These are phyloP conservation scores for Etheostoma spectabile DNA, from an alignment of 2,113 vertebrate species.

Conservation along the genomic window DNA sequence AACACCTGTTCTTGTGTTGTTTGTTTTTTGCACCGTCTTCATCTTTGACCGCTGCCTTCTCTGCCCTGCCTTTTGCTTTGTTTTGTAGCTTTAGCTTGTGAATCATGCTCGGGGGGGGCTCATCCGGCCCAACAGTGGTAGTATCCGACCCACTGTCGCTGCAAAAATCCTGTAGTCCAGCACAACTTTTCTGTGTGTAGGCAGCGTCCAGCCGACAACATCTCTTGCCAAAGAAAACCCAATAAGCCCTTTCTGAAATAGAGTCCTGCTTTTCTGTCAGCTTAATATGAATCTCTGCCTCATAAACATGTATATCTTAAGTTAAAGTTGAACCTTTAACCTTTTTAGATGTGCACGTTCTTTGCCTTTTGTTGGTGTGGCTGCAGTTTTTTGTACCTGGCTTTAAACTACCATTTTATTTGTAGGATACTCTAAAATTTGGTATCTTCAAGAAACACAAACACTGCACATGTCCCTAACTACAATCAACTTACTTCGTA, in stretches of 20 bases:
- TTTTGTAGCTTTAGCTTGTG: conserved; percentile 76
- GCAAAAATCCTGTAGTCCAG: neutral
- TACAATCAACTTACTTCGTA: neutral
- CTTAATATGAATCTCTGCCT: no score
- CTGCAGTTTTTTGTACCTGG: neutral
- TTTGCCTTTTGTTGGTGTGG: neutral
- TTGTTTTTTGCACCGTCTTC: neutral
- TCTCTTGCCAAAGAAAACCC: neutral
- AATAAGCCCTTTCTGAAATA: neutral
- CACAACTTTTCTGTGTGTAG: neutral
- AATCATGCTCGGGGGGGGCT: conserved; percentile 81
- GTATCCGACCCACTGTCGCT: conserved; percentile 72
- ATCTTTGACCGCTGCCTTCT: neutral
- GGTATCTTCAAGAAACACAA: neutral
- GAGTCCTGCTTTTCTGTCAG: neutral
- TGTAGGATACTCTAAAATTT: neutral
- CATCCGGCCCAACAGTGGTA: conserved; percentile 89
- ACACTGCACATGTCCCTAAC: neutral
- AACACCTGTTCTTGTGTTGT: neutral
- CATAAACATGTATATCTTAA: no score
- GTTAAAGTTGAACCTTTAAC: no score
- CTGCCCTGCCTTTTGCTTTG: conserved; percentile 35
- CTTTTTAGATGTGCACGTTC: neutral
- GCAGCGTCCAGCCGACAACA: neutral
- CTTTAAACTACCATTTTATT: neutral